These are phyloP conservation scores for Cotesia glomerata DNA, from an alignment of 1,140 invertebrate species.

Conservation along the genomic window DNA sequence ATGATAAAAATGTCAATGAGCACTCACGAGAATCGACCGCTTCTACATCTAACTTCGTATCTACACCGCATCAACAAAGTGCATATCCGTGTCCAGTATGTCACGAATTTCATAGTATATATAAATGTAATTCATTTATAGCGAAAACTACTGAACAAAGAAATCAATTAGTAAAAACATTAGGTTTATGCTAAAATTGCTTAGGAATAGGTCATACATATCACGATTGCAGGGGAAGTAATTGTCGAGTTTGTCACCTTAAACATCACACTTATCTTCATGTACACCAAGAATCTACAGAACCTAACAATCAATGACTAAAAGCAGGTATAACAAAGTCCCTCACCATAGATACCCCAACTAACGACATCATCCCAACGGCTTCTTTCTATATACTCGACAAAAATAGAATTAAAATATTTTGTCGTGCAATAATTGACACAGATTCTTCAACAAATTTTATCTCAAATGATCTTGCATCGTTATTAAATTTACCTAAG, in stretches of 20 bases:
- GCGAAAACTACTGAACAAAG: conserved; percentile 10
- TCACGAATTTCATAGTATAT: conserved; percentile 24
- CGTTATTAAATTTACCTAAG: background rate
- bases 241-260: conserved; percentile 17
- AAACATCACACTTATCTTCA: conserved; percentile 32
- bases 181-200: conserved; percentile 35
- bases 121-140: conserved; percentile 21
- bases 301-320: background rate
- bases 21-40: too few species aligned
- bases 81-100: background rate
- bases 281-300: background rate
- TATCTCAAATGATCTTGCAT: background rate
- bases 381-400: background rate
- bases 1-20: too few species aligned
- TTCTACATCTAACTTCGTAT: background rate
- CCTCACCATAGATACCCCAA: background rate
- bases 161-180: conserved; percentile 16
- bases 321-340: background rate
- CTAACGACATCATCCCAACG: background rate
- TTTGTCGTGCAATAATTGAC: background rate
- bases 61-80: background rate
- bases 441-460: background rate
- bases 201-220: conserved; percentile 27
- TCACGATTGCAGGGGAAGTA: conserved; percentile 17
- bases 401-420: background rate